These are phyloP conservation scores for Lampris megalopsis DNA, from an alignment of 2,113 vertebrate species.

Conservation along the genomic window DNA sequence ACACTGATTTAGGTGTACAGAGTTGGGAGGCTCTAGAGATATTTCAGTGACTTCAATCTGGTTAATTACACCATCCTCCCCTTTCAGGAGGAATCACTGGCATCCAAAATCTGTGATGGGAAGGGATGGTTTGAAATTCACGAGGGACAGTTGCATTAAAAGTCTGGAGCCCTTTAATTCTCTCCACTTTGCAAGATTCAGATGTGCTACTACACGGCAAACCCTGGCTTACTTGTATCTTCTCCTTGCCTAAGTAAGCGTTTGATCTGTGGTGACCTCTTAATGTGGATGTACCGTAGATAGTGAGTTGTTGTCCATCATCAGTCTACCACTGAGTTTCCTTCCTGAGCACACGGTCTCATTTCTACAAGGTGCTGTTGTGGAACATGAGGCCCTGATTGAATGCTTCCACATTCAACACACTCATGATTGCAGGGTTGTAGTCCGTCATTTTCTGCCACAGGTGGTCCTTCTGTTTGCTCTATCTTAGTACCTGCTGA, in stretches of 20 bases:
- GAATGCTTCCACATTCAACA: slow-evolving; percentile 21
- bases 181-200: neutral
- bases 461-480: slow-evolving; percentile 14
- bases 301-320: neutral
- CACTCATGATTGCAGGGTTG: slow-evolving; percentile 5
- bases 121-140: too few relatives aligned
- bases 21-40: too few relatives aligned
- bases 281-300: neutral
- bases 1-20: too few relatives aligned
- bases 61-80: too few relatives aligned
- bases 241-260: neutral
- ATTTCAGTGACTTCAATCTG: too few relatives aligned
- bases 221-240: neutral
- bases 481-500: slow-evolving; percentile 12
- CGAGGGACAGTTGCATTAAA: too few relatives aligned
- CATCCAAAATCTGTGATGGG: too few relatives aligned
- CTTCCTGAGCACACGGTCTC: neutral
- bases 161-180: neutral
- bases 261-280: neutral
- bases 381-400: slow-evolving; percentile 1
- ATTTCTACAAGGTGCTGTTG: neutral
- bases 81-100: too few relatives aligned
- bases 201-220: neutral
- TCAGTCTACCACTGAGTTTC: neutral
- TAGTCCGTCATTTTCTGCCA: slow-evolving; percentile 22